These are phyloP conservation scores for Chelon auratus DNA, from an alignment of 2,797 vertebrate genomes.

Conservation along the genomic window DNA sequence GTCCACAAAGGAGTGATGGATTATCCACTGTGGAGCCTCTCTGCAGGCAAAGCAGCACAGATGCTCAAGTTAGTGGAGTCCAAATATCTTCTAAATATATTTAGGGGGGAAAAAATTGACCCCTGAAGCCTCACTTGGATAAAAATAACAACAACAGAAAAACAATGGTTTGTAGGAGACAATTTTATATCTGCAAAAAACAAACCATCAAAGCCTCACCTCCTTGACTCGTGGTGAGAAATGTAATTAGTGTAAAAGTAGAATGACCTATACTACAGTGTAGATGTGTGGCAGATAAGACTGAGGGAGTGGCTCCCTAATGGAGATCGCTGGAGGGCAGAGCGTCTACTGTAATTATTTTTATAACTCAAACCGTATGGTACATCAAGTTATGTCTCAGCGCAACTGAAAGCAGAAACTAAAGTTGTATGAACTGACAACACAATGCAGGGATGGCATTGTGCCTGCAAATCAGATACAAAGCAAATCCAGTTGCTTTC, in stretches of 20 bases:
- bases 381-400: slow-evolving; percentile 44
- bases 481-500: slow-evolving; percentile 30
- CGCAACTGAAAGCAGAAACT: slow-evolving; percentile 28
- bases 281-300: slow-evolving; percentile 16
- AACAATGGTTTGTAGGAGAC: slow-evolving; percentile 15
- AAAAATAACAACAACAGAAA: background rate
- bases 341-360: slow-evolving; percentile 32
- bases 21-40: slow-evolving; percentile 56
- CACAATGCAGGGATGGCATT: slow-evolving; percentile 17
- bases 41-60: slow-evolving; percentile 60
- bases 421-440: slow-evolving; percentile 23
- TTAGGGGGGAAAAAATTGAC: slow-evolving; percentile 7
- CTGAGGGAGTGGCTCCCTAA: slow-evolving; percentile 19
- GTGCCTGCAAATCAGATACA: slow-evolving; percentile 14
- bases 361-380: slow-evolving; percentile 44
- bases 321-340: slow-evolving; percentile 33
- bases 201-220: slow-evolving; percentile 43
- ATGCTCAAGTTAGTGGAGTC: slow-evolving; percentile 54
- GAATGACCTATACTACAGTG: slow-evolving; percentile 15
- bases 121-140: background rate
- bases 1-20: slow-evolving; percentile 71
- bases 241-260: slow-evolving; percentile 37
- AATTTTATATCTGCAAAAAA: slow-evolving; percentile 28
- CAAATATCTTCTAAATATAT: slow-evolving; percentile 51
- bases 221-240: slow-evolving; percentile 22